Evolutionary conservation across 2,888 invertebrate genomes (phyloP).

Genomic region (Orthosia gothica): DNA sequence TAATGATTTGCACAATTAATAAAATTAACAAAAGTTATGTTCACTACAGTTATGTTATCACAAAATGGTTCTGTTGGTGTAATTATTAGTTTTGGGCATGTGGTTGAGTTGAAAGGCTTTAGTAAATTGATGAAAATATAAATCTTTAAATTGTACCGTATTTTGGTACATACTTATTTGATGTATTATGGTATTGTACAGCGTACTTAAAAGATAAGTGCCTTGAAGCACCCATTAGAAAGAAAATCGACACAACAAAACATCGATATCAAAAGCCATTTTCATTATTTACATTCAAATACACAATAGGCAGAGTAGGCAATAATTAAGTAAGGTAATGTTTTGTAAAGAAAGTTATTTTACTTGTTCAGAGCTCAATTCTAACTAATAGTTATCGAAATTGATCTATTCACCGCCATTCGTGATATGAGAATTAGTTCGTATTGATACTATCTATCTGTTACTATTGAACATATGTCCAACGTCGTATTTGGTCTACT

Average conservation of each 20-base stretch:
- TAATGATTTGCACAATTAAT: too few species aligned
- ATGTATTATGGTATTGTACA: background rate
- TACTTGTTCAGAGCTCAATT: conserved; percentile 53
- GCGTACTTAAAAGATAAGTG: conserved; percentile 21
- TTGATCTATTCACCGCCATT: conserved; percentile 59
- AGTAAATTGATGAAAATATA: background rate
- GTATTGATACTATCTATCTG: conserved; percentile 46
- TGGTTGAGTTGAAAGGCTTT: background rate
- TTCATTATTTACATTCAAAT: conserved; percentile 51
- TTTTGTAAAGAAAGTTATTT: conserved; percentile 53
- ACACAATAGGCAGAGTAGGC: conserved; percentile 39
- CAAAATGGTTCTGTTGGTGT: background rate
- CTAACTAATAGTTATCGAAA: conserved; percentile 55
- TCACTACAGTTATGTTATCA: background rate
- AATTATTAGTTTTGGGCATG: background rate
- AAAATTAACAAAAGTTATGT: background rate
- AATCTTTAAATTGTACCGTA: background rate
- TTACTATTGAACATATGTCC: conserved; percentile 39
- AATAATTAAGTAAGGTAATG: conserved; percentile 38
- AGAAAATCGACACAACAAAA: conserved; percentile 25
- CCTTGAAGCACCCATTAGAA: conserved; percentile 36
- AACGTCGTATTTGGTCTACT: background rate
- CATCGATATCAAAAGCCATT: conserved; percentile 26
- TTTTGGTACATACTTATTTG: background rate
- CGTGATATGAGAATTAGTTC: conserved; percentile 51